Evolutionary conservation across 2,888 invertebrate species (phyloP).

Genomic region (Neuroscelio doddi): DNA sequence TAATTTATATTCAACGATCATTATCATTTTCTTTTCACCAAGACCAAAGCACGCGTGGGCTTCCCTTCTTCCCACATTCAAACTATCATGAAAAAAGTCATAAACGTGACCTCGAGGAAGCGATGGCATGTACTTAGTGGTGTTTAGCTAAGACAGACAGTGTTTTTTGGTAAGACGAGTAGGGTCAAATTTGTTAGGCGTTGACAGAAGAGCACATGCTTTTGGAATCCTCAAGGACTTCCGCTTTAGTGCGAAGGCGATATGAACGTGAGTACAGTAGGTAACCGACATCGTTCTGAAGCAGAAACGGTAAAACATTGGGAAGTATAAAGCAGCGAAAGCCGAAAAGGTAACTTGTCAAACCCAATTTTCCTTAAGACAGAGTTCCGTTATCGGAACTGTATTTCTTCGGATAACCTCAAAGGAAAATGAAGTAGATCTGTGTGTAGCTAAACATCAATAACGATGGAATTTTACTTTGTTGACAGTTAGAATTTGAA

Average conservation of each 20-base stretch:
- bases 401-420: conserved; percentile 30
- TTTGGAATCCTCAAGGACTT: conserved; percentile 26
- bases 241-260: conserved; percentile 23
- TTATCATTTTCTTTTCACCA: conserved; percentile 28
- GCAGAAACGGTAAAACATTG: conserved; percentile 25
- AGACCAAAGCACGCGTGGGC: background rate
- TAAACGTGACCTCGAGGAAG: conserved; percentile 18
- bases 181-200: conserved; percentile 61
- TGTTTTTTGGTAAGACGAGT: conserved; percentile 39
- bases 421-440: conserved; percentile 14
- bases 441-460: background rate
- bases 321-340: conserved; percentile 13
- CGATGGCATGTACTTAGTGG: conserved; percentile 37
- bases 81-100: too few species aligned
- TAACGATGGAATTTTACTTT: background rate
- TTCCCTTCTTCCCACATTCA: conserved; percentile 9
- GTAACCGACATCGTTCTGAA: conserved; percentile 2
- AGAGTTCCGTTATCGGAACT: conserved; percentile 37
- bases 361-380: conserved; percentile 37
- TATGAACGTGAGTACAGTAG: conserved; percentile 1
- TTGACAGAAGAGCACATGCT: conserved; percentile 59
- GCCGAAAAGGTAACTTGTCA: conserved; percentile 31
- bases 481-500: too few species aligned
- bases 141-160: conserved; percentile 53
- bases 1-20: conserved; percentile 29